Evolutionary conservation across 2,797 vertebrate genomes (phyloP), one percentile per base, ranked within the genome.

Genomic region (Hyperoplus lanceolatus): DNA sequence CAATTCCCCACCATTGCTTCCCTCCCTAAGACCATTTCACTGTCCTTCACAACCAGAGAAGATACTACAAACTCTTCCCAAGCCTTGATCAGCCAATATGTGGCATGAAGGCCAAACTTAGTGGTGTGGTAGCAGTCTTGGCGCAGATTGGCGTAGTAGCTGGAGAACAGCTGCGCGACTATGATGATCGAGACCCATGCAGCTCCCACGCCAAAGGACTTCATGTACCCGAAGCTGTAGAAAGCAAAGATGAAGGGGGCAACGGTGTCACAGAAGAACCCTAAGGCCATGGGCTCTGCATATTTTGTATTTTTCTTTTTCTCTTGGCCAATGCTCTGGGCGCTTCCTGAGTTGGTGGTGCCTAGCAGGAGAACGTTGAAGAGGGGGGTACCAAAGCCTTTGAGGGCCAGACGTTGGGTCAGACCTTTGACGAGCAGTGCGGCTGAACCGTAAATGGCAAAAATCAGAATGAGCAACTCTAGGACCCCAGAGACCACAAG

Each of bases 241-340:
- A 97, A 97, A 41, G 95, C 92, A 67, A 97, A 96, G 39, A 97
- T 90, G 29, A 97, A 96, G 0, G 97, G 39, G 2, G 96, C 92
- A 55, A 97, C 48, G 0, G 96, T 95, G 60, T 97, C 95, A 0
- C 96, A 96, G 90, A 97, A 95, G 86, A 96, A 96, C 48, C 96
- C 95, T 54, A 98, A 90, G 0, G 97, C 97, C 96, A 97, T 96
- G 1, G 97, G 96, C 85, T 98, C 97, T 0, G 96, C 97, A 0
- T 98, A 98, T 79, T 97, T 97, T 0, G 97, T 97, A 79, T 97
- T 97, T 91, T 97, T 97, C 73, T 97, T 97, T 81, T 97, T 97
- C 64, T 97, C 96, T 62, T 97, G 94, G 41, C 95, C 96, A 3
- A 90, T 72, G 62, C 87, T 94, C 60, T 95, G 94, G 41, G 95